Percentiles rank a stretch among this genome's conserved stretches.
phyloP scores from a whole-genome alignment of 2,888 invertebrate species.

The Incurvaria masculella region DNA sequence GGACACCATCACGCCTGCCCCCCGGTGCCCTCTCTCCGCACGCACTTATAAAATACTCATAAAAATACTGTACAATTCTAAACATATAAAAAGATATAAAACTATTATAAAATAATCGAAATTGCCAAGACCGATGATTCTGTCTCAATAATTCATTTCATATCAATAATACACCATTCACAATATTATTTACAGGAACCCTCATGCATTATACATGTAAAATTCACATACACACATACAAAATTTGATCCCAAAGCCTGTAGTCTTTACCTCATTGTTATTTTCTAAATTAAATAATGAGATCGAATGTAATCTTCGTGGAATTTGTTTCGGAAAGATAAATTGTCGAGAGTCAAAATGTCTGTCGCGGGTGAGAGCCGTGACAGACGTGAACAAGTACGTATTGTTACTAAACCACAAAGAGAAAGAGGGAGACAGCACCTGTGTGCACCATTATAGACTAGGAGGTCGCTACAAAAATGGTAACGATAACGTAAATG shows the following conservation, averaged over 20 bases:
- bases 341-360: no score
- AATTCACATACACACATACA: slow-evolving; percentile 52
- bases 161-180: slow-evolving; percentile 49
- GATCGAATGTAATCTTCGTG: slow-evolving; percentile 51
- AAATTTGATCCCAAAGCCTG: slow-evolving; percentile 56
- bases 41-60: slow-evolving; percentile 41
- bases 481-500: no score
- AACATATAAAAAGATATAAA: slow-evolving; percentile 48
- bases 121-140: slow-evolving; percentile 38
- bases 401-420: no score
- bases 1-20: slow-evolving; percentile 11
- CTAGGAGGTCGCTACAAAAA: no score
- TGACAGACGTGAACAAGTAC: no score
- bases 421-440: no score
- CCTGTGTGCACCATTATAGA: no score
- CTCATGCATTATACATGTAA: slow-evolving; percentile 46
- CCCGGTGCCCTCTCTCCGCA: slow-evolving; percentile 10
- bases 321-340: slow-evolving; percentile 36
- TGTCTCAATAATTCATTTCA: slow-evolving; percentile 24
- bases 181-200: slow-evolving; percentile 49
- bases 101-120: slow-evolving; percentile 39
- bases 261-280: slow-evolving; percentile 54
- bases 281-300: slow-evolving; percentile 57
- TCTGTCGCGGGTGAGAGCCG: no score
- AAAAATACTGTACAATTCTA: slow-evolving; percentile 56